Evolutionary conservation across 2,888 invertebrate species (phyloP).

Genomic region (Heliconius sara): DNA sequence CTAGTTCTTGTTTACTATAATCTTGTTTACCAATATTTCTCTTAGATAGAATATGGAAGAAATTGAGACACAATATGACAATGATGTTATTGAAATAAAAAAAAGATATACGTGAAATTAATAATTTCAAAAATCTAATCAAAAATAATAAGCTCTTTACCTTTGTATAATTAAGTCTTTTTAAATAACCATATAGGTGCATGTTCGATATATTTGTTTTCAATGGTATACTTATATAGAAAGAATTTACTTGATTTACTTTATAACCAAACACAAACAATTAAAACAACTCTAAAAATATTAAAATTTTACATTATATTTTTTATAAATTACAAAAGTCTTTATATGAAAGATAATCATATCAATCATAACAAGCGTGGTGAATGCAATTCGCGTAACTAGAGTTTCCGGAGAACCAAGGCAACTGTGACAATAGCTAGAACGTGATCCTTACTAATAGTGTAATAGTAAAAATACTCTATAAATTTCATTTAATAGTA

Average conservation of each 20-base stretch:
- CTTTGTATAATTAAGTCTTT: no score
- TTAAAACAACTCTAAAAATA: not conserved
- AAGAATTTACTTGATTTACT: not conserved
- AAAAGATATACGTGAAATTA: no score
- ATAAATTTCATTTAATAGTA: not conserved
- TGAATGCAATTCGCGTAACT: slow-evolving; percentile 73
- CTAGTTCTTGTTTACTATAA: no score
- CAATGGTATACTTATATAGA: not conserved
- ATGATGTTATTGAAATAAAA: no score
- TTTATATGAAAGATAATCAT: slow-evolving; percentile 11
- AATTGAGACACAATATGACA: no score
- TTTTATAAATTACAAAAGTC: not conserved
- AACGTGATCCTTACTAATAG: not conserved
- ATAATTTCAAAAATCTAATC: no score
- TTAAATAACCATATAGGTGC: no score
- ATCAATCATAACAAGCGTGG: slow-evolving; percentile 58
- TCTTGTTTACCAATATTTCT: no score
- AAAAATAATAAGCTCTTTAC: no score
- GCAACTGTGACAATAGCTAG: slow-evolving; percentile 26
- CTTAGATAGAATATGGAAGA: no score
- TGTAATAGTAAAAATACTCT: not conserved
- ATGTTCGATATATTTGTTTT: no score
- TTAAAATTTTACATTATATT: not conserved
- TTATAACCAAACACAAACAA: not conserved
- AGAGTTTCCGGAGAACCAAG: slow-evolving; percentile 60